Base-by-base conservation (phyloP, 2,113 vertebrate genomes). In the Pachycephala philippinensis region DNA sequence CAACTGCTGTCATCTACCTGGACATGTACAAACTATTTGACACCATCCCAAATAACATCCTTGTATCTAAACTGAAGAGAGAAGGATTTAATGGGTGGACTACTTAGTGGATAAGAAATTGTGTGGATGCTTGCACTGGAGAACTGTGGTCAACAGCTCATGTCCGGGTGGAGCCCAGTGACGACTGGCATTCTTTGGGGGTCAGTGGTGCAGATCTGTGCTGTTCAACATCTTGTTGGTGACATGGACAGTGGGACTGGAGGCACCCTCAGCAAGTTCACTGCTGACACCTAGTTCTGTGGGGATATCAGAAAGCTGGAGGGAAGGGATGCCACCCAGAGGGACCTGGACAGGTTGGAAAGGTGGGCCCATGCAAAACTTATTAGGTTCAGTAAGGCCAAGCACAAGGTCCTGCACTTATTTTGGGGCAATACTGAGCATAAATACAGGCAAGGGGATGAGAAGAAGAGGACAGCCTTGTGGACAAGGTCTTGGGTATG, bases 161-260 rank as follows among this genome's bases (percentile, higher is more conserved):
- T 10, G 9, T 22, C 30, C 49, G 35, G 21, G 50, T 5, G 9
- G 35, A 56, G 24, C 11, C 4, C 11, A 49, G 24, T 15, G 42
- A 26, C 0, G 0, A 40, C 18, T 23, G 11, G 17, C 21, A 13
- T 56, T 72, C 26, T 50, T 49, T 1, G 3, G 42, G 53, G 11
- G 14, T 79, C 49, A 54, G 20, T 14, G 35, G 50, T 42, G 35
- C 35, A 56, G 49, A 35, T 4, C 28, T 26, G 21, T 64, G 49
- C 35, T 56, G 31, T 22, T 56, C 44, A 49, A 5, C 14, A 15
- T 7, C 21, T 22, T 35, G 3, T 47, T 33, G 20, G 13, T 70
- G 42, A 30, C 56, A 49, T 8, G 49, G 30, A 40, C 40, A 71
- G 6, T 26, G 40, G 24, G 49, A 40, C 30, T 2, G 0, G 24